phyloP scores from a whole-genome alignment of 1,140 invertebrate species.

The Chelonus insularis region DNA sequence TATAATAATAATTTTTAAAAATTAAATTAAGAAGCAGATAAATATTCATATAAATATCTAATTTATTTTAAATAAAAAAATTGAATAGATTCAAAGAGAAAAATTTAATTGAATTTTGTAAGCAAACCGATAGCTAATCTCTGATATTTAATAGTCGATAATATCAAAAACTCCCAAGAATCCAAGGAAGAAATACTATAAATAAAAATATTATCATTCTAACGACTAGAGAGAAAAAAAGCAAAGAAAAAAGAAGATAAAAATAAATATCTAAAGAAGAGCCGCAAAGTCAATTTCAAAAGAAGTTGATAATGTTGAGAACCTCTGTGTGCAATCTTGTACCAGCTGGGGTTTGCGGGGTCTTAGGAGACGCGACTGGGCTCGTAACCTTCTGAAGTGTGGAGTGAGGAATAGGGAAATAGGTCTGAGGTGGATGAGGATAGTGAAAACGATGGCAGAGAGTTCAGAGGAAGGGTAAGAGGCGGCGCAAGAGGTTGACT shows the following conservation, averaged over 20 bases:
- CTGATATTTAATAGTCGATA: too few relatives aligned
- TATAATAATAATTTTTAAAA: too few relatives aligned
- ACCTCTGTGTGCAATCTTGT: slow-evolving; percentile 56
- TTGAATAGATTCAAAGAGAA: too few relatives aligned
- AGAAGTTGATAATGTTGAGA: slow-evolving; percentile 38
- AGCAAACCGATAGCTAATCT: too few relatives aligned
- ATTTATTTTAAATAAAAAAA: too few relatives aligned
- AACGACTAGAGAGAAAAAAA: too few relatives aligned
- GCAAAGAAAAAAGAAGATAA: not conserved
- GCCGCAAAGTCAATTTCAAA: slow-evolving; percentile 8
- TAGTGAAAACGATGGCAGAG: slow-evolving; percentile 19
- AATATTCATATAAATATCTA: too few relatives aligned
- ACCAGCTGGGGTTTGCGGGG: slow-evolving; percentile 52
- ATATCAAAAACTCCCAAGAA: too few relatives aligned
- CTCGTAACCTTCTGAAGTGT: slow-evolving; percentile 49
- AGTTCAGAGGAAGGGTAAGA: not conserved
- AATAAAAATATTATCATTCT: too few relatives aligned
- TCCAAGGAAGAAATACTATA: too few relatives aligned
- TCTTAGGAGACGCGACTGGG: slow-evolving; percentile 47
- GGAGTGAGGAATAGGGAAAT: slow-evolving; percentile 51
- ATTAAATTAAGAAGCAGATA: too few relatives aligned
- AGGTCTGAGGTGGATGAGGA: slow-evolving; percentile 39
- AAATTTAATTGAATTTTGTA: too few relatives aligned
- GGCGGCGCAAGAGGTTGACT: slow-evolving; percentile 21
- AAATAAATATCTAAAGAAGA: not conserved